These are phyloP conservation scores for Apaloderma vittatum DNA, from an alignment of 2,113 vertebrate genomes.

Conservation along the genomic window DNA sequence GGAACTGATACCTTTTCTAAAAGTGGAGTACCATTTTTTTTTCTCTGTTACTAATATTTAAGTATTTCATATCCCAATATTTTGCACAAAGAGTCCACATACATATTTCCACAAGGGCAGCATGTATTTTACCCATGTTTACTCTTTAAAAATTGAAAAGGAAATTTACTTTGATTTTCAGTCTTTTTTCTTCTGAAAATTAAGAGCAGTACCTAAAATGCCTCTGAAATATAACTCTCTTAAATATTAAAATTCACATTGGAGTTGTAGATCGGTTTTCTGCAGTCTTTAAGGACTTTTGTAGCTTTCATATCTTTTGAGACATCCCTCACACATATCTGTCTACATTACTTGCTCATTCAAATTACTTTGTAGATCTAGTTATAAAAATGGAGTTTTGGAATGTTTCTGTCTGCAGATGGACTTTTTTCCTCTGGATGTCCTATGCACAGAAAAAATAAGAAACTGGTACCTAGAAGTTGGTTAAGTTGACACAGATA, in stretches of 20 bases:
- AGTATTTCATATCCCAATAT: background rate
- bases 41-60: background rate
- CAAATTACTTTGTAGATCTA: background rate
- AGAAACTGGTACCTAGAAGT: background rate
- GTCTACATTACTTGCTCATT: background rate
- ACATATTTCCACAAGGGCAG: background rate
- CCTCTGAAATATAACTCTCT: background rate
- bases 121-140: background rate
- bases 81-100: background rate
- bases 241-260: background rate
- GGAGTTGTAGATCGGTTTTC: background rate
- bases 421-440: background rate
- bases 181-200: background rate
- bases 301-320: background rate
- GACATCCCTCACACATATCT: background rate
- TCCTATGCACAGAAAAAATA: background rate
- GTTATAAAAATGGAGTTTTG: background rate
- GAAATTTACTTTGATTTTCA: background rate
- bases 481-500: background rate
- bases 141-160: background rate
- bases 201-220: background rate
- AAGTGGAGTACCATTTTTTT: accelerated
- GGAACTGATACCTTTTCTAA: background rate
- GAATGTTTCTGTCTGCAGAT: background rate
- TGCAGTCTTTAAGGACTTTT: background rate